A percentile compares a stretch with the other conserved stretches of the same genome.
These are phyloP conservation scores for Myotis findleyi DNA, from an alignment of 2,797 vertebrate genomes.

Conservation along the genomic window DNA sequence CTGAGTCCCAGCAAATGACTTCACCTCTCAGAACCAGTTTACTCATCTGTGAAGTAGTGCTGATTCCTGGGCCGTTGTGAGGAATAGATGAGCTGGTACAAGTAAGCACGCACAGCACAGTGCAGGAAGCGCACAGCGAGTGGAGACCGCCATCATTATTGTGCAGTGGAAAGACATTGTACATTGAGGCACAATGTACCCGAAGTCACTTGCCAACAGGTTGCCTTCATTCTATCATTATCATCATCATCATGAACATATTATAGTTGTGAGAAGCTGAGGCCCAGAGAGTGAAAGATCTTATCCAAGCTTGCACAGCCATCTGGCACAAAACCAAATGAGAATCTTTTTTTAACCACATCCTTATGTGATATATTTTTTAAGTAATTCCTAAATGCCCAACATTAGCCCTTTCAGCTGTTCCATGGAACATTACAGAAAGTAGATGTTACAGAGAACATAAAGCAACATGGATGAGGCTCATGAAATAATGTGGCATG, in stretches of 20 bases:
- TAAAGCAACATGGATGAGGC: rapidly evolving
- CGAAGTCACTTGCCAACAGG: too few species aligned
- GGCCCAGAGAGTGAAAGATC: neutral
- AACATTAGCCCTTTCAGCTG: neutral
- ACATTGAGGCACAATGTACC: too few species aligned
- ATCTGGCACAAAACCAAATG: neutral
- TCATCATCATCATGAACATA: neutral
- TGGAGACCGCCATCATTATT: neutral
- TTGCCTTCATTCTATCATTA: too few species aligned
- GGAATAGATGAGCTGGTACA: neutral
- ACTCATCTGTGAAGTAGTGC: neutral
- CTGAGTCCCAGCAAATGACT: neutral
- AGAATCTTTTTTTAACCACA: neutral
- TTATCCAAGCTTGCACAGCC: neutral
- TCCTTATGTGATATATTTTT: neutral
- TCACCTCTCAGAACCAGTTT: neutral
- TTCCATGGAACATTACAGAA: neutral
- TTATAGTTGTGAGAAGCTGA: neutral
- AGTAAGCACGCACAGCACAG: neutral
- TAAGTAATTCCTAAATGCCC: neutral
- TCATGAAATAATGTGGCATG: neutral
- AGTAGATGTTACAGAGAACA: neutral
- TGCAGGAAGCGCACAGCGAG: neutral
- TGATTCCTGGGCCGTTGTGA: neutral
- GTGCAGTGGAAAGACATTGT: too few species aligned